Evolutionary conservation across 2,113 vertebrate genomes (phyloP).

Genomic region (Neomonachus schauinslandi): DNA sequence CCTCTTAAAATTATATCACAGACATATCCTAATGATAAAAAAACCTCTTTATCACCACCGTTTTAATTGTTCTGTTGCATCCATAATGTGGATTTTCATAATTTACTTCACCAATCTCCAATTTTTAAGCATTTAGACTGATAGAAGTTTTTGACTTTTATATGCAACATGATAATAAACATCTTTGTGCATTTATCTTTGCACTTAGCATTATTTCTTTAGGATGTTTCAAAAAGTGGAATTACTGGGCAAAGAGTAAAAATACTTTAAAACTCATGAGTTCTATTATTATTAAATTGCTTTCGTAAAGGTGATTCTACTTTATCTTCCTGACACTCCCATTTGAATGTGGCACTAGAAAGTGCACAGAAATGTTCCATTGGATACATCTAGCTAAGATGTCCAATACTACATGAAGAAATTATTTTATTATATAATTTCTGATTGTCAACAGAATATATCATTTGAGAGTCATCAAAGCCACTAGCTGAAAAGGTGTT

Average conservation of each 20-base stretch:
- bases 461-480: conserved; percentile 13
- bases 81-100: background rate
- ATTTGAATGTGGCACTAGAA: background rate
- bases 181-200: background rate
- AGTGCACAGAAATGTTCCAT: background rate
- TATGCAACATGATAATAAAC: conserved; percentile 26
- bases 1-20: background rate
- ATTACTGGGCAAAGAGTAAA: conserved; percentile 22
- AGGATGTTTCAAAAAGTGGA: conserved; percentile 40
- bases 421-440: conserved; percentile 11
- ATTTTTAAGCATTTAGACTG: background rate
- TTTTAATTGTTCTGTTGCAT: conserved; percentile 42
- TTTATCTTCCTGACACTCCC: background rate
- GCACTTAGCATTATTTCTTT: conserved; percentile 35
- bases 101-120: conserved; percentile 22
- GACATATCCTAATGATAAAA: background rate
- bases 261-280: conserved; percentile 44
- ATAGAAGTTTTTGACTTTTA: conserved; percentile 2
- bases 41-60: background rate
- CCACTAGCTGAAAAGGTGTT: background rate
- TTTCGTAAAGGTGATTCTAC: background rate
- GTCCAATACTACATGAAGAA: background rate
- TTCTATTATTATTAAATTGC: background rate
- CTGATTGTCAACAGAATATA: background rate
- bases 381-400: background rate